Evolutionary conservation across 2,888 invertebrate genomes (phyloP).

Genomic region (Pyrocoelia pectoralis): DNA sequence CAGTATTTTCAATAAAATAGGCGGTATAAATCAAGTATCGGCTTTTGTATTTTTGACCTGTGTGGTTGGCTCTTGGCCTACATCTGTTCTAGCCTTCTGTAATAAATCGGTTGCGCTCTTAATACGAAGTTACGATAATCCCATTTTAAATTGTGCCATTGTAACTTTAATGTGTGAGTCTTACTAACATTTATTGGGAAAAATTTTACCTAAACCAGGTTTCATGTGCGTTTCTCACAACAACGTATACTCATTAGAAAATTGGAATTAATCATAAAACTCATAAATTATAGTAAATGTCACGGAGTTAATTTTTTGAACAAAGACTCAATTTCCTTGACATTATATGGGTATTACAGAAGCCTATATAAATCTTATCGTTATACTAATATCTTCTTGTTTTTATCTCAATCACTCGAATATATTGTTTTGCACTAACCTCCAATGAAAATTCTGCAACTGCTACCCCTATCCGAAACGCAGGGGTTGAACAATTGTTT

Average conservation of each 20-base stretch:
- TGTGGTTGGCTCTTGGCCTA: conserved; percentile 60
- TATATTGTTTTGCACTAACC: conserved; percentile 38
- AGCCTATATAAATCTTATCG: conserved; percentile 28
- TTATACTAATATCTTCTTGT: conserved; percentile 32
- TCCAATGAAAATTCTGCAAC: conserved; percentile 32
- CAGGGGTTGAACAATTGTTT: conserved; percentile 49
- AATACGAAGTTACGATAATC: conserved; percentile 42
- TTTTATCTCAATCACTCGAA: conserved; percentile 38
- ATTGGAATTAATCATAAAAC: conserved; percentile 21
- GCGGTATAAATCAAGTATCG: conserved; percentile 59
- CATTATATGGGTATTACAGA: conserved; percentile 39
- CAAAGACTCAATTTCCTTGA: conserved; percentile 35
- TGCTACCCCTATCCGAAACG: conserved; percentile 45
- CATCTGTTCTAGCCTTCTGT: conserved; percentile 57
- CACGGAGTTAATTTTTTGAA: conserved; percentile 33
- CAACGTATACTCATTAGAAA: conserved; percentile 6
- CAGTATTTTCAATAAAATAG: conserved; percentile 53
- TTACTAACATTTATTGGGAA: conserved; percentile 26
- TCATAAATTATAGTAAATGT: conserved; percentile 36
- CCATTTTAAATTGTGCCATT: conserved; percentile 44
- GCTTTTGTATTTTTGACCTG: conserved; percentile 51
- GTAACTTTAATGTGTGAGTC: conserved; percentile 37
- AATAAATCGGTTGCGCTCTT: conserved; percentile 47
- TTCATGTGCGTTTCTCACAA: conserved; percentile 33
- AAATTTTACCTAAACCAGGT: conserved; percentile 20